Evolutionary conservation across 1,140 invertebrate species (phyloP).

Genomic region (Theocolax elegans): DNA sequence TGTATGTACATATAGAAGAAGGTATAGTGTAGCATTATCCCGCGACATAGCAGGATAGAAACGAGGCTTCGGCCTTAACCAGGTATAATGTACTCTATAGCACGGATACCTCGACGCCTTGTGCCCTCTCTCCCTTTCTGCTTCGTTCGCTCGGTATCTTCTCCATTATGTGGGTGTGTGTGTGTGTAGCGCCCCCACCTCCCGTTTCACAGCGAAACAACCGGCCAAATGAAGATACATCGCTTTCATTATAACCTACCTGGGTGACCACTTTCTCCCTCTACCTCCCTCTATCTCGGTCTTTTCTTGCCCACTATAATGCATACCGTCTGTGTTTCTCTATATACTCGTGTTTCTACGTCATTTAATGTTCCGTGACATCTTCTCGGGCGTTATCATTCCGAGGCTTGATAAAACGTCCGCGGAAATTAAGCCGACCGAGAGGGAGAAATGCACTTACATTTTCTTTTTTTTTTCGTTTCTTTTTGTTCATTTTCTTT

Average conservation of each 20-base stretch:
- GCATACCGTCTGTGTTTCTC: background rate
- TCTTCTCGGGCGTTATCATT: background rate
- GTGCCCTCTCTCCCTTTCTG: slow-evolving; percentile 4
- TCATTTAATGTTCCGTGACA: slow-evolving; percentile 29
- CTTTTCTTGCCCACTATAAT: background rate
- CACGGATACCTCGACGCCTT: slow-evolving; percentile 11
- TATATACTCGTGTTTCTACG: slow-evolving; percentile 21
- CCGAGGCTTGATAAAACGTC: slow-evolving; percentile 17
- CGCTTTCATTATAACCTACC: slow-evolving; percentile 59
- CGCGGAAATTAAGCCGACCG: slow-evolving; percentile 22
- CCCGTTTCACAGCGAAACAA: slow-evolving; percentile 50
- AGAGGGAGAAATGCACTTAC: no score
- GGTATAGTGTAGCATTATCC: background rate
- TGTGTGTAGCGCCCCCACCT: background rate
- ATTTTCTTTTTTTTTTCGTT: no score
- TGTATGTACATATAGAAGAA: no score
- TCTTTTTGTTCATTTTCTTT: no score
- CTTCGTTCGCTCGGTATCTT: slow-evolving; percentile 17
- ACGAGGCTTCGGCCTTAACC: slow-evolving; percentile 23
- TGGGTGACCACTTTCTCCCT: slow-evolving; percentile 28
- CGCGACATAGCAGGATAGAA: background rate
- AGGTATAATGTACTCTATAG: slow-evolving; percentile 42
- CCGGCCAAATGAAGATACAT: slow-evolving; percentile 60
- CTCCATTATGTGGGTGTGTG: slow-evolving; percentile 21
- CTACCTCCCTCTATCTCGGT: background rate